Base-by-base conservation (phyloP, 2,113 vertebrate species). In the Burhinus oedicnemus region DNA sequence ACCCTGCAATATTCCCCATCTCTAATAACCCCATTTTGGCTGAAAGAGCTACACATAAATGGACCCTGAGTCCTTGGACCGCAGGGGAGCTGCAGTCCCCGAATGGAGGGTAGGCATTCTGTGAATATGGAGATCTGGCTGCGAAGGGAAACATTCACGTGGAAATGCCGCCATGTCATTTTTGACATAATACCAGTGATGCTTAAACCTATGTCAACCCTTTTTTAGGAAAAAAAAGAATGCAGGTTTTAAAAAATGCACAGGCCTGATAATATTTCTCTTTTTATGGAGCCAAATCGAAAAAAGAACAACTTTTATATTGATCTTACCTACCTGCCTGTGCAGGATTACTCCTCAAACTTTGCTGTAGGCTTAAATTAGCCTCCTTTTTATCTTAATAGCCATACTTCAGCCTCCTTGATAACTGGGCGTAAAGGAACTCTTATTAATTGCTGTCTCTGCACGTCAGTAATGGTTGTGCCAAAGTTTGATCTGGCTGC, bases 61-160 rank as follows among this genome's bases (percentile, higher is more conserved):
- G 45, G 55, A 54, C 76, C 44, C 38, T 18, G n/a, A 66, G 66
- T 54, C 54, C 21, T 76, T 64, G 54, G 54, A 89, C 79, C 15
- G 9, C 34, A 69, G 71, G 58, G 61, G 26, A 88, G 4, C 44
- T 88, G 78, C 66, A 65, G 77, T 68, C 8, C 49, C 23, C 0
- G 0, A 84, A 44, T 69, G 2, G 3, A 47, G 89, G 22, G 32
- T 62, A n/a, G 2, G 0, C 32, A 42, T 11, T 10, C 19, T 3
- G 34, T 42, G 74, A 76, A 82, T 64, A 27, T 19, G 20, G 64
- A 47, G 62, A 42, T 62, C 32, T 68, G 79, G 47, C 44, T 74
- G 57, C 4, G 17, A 89, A 69, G 22, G 36, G n/a, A 84, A 65
- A 20, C 34, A 40, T 38, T 71, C 61, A 34, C 30, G 38, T 44